Base-by-base conservation (phyloP, 2,113 vertebrate genomes). In the Egretta garzetta region DNA sequence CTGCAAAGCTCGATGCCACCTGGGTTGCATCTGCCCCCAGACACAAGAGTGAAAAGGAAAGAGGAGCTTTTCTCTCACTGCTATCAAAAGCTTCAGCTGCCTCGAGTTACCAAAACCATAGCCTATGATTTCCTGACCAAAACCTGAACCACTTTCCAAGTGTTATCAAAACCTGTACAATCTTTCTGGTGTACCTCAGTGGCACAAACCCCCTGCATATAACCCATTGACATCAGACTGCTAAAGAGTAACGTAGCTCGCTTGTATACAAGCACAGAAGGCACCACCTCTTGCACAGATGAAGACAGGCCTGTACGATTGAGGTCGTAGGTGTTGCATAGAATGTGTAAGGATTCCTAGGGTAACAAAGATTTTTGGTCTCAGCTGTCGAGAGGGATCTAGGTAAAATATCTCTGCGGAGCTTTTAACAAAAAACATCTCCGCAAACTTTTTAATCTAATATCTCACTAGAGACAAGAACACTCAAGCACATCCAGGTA, bases 1-100 rank as follows among this genome's bases (percentile, higher is more conserved):
- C 12, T 28, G 41, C 45, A 41, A 72, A 55, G n/a, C 41, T 82
- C 0, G 0, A 2, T 85, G 52, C n/a, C 23, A 37, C 7, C 10
- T 41, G 8, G 22, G 6, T 67, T 71, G 18, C 26, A 41, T 90
- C 82, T 85, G 13, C 24, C 43, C 55, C 32, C 8, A 77, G 30
- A n/a, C 28, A 55, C 75, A 26, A 52, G 7, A 58, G 14, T 7
- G 3, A 71, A 64, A 56, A 6, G 18, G 32, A 72, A 83, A 55
- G 33, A 84, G 9, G 5, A 86, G 7, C 18, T 88, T 70, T 66
- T 35, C 13, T 82, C 35, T 82, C 62, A 32, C 16, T 72, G 37
- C 24, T 79, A 6, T n/a, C 22, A 55, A 80, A 81, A 86, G 21
- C 41, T 73, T 39, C 35, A 43, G 33, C 52, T 86, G 32, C 37